Percentiles rank a stretch among this genome's conserved stretches.
Evolutionary conservation across 2,113 vertebrate genomes (phyloP).

Genomic region (Gobiocypris rarus): DNA sequence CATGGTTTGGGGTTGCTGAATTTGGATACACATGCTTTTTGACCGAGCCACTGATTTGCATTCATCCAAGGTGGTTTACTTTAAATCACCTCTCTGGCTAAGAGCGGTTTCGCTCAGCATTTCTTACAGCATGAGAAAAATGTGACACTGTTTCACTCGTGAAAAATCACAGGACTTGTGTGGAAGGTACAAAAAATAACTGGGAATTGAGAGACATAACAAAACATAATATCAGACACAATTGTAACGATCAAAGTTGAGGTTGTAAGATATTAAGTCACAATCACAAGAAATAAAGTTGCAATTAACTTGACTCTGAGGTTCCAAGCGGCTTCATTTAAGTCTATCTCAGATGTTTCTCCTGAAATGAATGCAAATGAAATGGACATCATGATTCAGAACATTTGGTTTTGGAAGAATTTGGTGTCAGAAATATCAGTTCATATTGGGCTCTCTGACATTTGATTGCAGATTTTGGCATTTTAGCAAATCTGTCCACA

Average conservation of each 20-base stretch:
- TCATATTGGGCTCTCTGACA: not conserved
- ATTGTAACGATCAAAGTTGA: no score
- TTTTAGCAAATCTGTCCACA: not conserved
- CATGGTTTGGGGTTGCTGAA: constrained; percentile 9
- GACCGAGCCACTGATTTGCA: constrained; percentile 32
- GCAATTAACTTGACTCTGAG: no score
- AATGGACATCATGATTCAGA: not conserved
- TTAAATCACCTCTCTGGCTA: not conserved
- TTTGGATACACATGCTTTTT: constrained; percentile 33
- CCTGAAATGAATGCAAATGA: not conserved
- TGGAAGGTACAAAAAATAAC: not conserved
- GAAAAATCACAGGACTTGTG: not conserved
- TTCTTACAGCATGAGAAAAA: not conserved
- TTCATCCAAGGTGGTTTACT: not conserved
- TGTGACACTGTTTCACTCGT: not conserved
- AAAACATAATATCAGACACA: not conserved
- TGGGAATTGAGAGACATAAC: not conserved
- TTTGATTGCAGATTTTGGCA: not conserved
- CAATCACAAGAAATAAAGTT: not conserved
- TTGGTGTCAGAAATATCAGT: not conserved
- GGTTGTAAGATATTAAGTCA: not conserved
- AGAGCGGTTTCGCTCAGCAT: not conserved
- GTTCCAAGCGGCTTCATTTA: not conserved
- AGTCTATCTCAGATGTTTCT: not conserved
- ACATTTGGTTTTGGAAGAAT: not conserved